Conservation (phyloP, 2,888 invertebrate genomes). For the Molorchus minor region DNA sequence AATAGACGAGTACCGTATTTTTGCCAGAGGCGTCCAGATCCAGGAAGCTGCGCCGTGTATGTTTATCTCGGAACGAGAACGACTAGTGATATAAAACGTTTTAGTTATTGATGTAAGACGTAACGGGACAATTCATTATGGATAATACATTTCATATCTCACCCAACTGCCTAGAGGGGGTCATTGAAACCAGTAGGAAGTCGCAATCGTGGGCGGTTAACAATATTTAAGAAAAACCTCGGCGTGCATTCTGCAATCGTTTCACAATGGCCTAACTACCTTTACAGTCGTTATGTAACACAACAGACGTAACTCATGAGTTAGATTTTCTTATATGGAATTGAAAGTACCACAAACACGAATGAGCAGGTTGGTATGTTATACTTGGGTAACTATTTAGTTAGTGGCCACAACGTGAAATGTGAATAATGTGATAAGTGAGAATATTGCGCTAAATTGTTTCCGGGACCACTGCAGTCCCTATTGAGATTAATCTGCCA, state of each 20-base stretch:
- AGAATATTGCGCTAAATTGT: too few relatives aligned
- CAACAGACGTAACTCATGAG: constrained; percentile 8
- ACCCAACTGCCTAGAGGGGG: constrained; percentile 49
- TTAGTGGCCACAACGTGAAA: too few relatives aligned
- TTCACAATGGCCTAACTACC: constrained; percentile 24
- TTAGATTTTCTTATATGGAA: too few relatives aligned
- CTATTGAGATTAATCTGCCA: too few relatives aligned
- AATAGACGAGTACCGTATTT: constrained; percentile 10
- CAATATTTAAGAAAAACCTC: constrained; percentile 38
- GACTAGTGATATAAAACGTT: constrained; percentile 22
- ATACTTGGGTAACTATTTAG: too few relatives aligned
- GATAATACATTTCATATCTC: constrained; percentile 46
- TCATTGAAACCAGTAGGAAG: constrained; percentile 56
- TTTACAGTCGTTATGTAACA: constrained; percentile 16
- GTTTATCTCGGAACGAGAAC: constrained; percentile 13
- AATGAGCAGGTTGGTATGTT: too few relatives aligned
- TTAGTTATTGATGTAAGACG: constrained; percentile 37
- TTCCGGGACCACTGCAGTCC: too few relatives aligned
- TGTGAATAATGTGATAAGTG: too few relatives aligned
- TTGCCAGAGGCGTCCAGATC: constrained; percentile 13
- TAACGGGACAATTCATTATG: constrained; percentile 46
- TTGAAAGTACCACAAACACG: too few relatives aligned
- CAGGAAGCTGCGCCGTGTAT: constrained; percentile 10
- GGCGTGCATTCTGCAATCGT: constrained; percentile 25
- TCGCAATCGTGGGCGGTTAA: constrained; percentile 45